Evolutionary conservation across 2,888 invertebrate genomes (phyloP).

Genomic region (Drosophila koepferae): DNA sequence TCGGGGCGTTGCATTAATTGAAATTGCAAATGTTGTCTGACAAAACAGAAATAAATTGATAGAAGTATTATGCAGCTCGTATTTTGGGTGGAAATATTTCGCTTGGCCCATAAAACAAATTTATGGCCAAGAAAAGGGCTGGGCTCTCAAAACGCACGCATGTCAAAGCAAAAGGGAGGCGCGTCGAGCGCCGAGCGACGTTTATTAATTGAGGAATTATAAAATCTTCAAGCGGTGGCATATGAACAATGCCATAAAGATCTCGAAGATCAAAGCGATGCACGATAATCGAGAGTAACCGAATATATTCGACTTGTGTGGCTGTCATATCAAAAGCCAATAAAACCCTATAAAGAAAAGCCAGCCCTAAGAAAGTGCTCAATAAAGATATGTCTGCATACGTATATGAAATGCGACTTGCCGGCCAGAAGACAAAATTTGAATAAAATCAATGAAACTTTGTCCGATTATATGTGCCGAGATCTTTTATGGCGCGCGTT

Average conservation of each 20-base stretch:
- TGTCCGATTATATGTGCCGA: conserved; percentile 49
- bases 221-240: conserved; percentile 44
- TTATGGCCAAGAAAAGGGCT: conserved; percentile 73
- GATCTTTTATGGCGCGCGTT: conserved; percentile 69
- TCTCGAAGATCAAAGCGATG: conserved; percentile 52
- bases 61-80: conserved; percentile 76
- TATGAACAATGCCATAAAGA: conserved; percentile 41
- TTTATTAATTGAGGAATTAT: conserved; percentile 79
- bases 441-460: conserved; percentile 73
- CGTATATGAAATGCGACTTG: conserved; percentile 30
- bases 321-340: conserved; percentile 51
- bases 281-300: conserved; percentile 49
- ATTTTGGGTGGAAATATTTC: conserved; percentile 60
- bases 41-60: conserved; percentile 58
- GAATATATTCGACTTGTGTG: conserved; percentile 68
- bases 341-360: conserved; percentile 70
- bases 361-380: conserved; percentile 58
- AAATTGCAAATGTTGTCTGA: conserved; percentile 77
- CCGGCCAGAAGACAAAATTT: conserved; percentile 50
- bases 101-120: conserved; percentile 69
- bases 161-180: conserved; percentile 37
- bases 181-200: conserved; percentile 45
- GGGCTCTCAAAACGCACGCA: conserved; percentile 34
- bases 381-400: conserved; percentile 50
- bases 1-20: conserved; percentile 80